These are phyloP conservation scores for Blastobasis adustella DNA, from an alignment of 2,888 invertebrate species.

Conservation along the genomic window DNA sequence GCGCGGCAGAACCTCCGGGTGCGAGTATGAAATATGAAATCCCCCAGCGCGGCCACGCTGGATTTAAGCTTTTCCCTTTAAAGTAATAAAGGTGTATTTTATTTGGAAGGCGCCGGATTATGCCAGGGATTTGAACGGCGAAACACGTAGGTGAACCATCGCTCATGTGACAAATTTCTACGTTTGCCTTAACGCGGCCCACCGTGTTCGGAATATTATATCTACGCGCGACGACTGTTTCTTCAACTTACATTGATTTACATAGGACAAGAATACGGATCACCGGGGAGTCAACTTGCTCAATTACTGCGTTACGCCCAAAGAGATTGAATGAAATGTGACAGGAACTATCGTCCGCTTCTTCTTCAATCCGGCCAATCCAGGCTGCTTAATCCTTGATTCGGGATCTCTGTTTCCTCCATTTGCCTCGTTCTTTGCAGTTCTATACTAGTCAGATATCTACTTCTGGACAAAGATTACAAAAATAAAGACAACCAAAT, in stretches of 20 bases:
- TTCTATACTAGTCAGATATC: too few species aligned
- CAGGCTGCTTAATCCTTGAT: too few species aligned
- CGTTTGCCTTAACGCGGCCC: slow-evolving; percentile 71
- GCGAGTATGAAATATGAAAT: slow-evolving; percentile 59
- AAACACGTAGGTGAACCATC: slow-evolving; percentile 74
- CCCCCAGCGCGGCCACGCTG: slow-evolving; percentile 48
- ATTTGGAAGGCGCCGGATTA: slow-evolving; percentile 64
- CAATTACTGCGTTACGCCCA: too few species aligned
- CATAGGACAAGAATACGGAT: slow-evolving; percentile 42
- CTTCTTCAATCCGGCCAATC: too few species aligned
- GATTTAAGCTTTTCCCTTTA: slow-evolving; percentile 68
- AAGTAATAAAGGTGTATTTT: slow-evolving; percentile 74
- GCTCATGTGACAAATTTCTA: slow-evolving; percentile 76
- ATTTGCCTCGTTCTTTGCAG: too few species aligned
- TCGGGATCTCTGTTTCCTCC: too few species aligned
- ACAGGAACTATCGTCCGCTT: too few species aligned
- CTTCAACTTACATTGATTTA: slow-evolving; percentile 63
- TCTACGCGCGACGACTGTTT: slow-evolving; percentile 38
- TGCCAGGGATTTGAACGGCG: slow-evolving; percentile 69
- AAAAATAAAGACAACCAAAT: too few species aligned
- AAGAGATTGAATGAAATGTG: too few species aligned
- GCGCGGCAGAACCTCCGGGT: slow-evolving; percentile 51
- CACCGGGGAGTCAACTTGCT: background rate
- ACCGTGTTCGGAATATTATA: slow-evolving; percentile 72
- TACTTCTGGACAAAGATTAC: too few species aligned